Evolutionary conservation across 1,140 invertebrate species (phyloP), one percentile per base, ranked within the genome.

Genomic region (Vanessa atalanta): DNA sequence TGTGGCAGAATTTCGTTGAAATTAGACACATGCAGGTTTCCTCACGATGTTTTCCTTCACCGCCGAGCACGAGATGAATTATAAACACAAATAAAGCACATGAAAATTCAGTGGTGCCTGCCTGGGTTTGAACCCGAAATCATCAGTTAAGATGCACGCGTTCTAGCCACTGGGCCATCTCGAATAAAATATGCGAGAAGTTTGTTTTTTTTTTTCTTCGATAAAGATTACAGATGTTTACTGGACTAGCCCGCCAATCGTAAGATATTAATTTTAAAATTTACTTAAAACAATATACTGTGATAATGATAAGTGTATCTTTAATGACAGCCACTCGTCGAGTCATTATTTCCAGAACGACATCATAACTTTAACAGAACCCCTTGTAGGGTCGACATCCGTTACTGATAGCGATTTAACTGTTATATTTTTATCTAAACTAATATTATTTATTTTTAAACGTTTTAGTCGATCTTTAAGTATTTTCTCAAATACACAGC

Each of bases 341-440:
- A 61, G 26, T 61, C 57, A 61, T 61, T 37, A 61, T 61, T 31
- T 61, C 31, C 13, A 61, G 57, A 61, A 61, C 23, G 14, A n/a
- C 26, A 31, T 31, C 26, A 31, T 43, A 16, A 37, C 48, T 67
- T n/a, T 8, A 67, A 67, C 55, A 77, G 70, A 69, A 73, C 65
- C 71, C 70, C 63, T 65, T 73, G 72, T 78, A n/a, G 31, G 72
- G 64, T 74, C 65, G 69, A 65, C 76, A 69, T 68, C 76, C 76
- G 72, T 31, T 73, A 14, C 23, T 63, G 57, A 63, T 70, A 70
- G 37, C 47, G 68, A 20, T 20, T 50, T 47, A 47, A 50, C 55
- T 61, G 60, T 70, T n/a, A 48, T 70, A 20, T 63, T 31, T 8
- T 70, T 70, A 63, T 70, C 68, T 61, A 23, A 63, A 70, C 31